Conservation (phyloP, 2,113 vertebrate species). For the Azemiops feae region DNA sequence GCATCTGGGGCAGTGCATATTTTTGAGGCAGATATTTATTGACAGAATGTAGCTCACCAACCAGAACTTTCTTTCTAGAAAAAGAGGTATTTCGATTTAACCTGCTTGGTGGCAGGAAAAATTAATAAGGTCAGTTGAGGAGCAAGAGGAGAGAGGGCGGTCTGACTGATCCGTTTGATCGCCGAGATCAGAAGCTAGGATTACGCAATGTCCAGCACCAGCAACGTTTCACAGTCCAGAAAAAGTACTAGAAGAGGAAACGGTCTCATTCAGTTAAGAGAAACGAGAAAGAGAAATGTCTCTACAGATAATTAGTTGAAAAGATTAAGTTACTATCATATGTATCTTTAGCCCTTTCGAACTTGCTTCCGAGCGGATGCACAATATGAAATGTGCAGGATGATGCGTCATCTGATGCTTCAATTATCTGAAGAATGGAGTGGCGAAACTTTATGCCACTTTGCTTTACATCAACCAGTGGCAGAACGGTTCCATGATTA, state of each 20-base stretch:
- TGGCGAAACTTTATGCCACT: background rate
- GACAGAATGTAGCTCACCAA: background rate
- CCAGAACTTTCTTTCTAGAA: background rate
- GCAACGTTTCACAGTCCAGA: background rate
- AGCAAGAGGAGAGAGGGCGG: background rate
- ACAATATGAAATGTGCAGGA: background rate
- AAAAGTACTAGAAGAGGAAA: background rate
- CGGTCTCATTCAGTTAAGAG: background rate
- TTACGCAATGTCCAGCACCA: background rate
- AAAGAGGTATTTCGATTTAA: background rate
- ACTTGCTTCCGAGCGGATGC: background rate
- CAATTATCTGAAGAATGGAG: background rate
- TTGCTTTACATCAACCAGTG: background rate
- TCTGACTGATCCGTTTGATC: background rate
- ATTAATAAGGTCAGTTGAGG: background rate
- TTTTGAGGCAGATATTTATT: background rate
- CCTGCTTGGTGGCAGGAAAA: background rate
- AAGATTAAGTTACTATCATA: background rate
- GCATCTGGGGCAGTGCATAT: background rate
- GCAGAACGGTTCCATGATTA: background rate
- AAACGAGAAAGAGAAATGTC: background rate
- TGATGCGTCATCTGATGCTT: background rate
- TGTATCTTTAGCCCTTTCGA: background rate
- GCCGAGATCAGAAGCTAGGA: background rate
- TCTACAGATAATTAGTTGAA: background rate